Evolutionary conservation across 2,888 invertebrate genomes (phyloP), one percentile per base, ranked within the genome.

Genomic region (Leptinotarsa peninsularis): DNA sequence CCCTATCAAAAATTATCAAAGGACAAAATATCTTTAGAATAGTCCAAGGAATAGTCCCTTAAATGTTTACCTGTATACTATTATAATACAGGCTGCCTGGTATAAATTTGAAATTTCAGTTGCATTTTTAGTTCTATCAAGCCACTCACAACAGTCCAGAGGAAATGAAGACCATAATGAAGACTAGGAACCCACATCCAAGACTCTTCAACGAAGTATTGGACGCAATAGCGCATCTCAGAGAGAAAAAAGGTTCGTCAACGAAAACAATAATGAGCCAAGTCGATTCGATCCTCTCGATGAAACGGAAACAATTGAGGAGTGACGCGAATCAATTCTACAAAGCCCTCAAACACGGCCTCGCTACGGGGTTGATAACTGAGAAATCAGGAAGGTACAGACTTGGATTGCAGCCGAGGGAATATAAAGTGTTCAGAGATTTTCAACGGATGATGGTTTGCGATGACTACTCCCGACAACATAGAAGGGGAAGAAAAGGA

Each of bases 161-260:
- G 43, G 43, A n/a, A 58, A 10, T 18, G 21, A 7, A 58, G 21
- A 21, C 10, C 56, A 49, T 7, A 18, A 70, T 70, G 58, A 21
- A 23, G 14, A 70, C 18, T 49, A 15, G 17, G n/a, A 70, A 10
- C 49, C 70, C 60, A n/a, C 72, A 81, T 71, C 82, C 80, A n/a
- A 72, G 76, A 71, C 79, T 82, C 49, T 73, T 82, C 72, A 73
- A 82, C 4, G 79, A 81, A 56, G 81, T 84, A 23, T 82, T 84
- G 75, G 81, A 83, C 68, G 84, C 82, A 3, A 83, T 84, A 50
- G 82, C 82, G n/a, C 77, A 79, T 33, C 72, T 83, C 17, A 80
- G 76, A 56, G 83, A 83, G 66, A 71, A 56, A 7, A 71, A 75
- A 14, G 84, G 84, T 7, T 83, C 84, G 0, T 81, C 82, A 0